phyloP scores from a whole-genome alignment of 2,113 vertebrate species.

The Dicerorhinus sumatrensis region DNA sequence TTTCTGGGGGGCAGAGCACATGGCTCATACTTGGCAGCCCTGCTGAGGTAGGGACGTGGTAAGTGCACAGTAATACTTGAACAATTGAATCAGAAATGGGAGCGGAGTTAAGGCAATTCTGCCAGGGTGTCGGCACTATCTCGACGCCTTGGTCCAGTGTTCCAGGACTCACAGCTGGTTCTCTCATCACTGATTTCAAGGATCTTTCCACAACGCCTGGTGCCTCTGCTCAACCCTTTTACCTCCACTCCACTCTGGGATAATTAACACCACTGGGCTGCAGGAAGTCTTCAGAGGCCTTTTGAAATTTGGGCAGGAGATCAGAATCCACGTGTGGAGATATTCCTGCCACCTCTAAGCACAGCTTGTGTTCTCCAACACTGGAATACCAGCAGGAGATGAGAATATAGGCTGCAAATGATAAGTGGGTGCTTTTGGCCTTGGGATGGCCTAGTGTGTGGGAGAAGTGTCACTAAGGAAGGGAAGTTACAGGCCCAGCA shows the following conservation, averaged over 20 bases:
- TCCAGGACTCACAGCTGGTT: neutral
- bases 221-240: neutral
- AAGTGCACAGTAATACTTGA: conserved; percentile 73
- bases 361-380: conserved; percentile 8
- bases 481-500: conserved; percentile 59
- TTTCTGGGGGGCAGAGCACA: conserved; percentile 81
- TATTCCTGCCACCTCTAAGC: conserved; percentile 49
- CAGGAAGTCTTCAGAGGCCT: conserved; percentile 36
- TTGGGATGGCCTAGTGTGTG: conserved; percentile 59
- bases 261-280: neutral
- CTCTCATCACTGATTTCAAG: neutral
- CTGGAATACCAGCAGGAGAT: conserved; percentile 62
- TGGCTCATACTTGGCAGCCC: conserved; percentile 75
- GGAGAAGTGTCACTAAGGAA: conserved; percentile 64
- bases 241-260: neutral
- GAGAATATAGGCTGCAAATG: conserved; percentile 70
- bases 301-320: conserved; percentile 53
- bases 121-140: neutral
- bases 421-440: conserved; percentile 76
- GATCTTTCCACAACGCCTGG: neutral
- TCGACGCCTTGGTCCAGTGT: neutral
- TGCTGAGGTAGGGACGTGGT: conserved; percentile 71
- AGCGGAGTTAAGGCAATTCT: neutral
- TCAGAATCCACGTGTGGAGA: conserved; percentile 50
- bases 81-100: conserved; percentile 53